Conservation (phyloP, 92 coral and sea anemone species). For the Nematostella vectensis region DNA sequence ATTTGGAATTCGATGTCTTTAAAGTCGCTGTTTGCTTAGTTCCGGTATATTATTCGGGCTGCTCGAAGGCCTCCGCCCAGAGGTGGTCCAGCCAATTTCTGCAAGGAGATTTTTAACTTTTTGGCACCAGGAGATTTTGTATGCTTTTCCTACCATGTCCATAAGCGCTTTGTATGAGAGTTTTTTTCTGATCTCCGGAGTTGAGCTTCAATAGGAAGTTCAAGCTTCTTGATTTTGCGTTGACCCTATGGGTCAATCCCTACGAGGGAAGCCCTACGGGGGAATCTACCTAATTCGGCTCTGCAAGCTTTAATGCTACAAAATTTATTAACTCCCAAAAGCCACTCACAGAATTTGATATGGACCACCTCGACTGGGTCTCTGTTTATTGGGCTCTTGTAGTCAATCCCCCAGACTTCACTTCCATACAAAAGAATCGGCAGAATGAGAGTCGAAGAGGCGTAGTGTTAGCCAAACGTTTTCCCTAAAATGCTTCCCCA, state of each 20-base stretch:
- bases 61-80: background rate
- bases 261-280: too few species aligned
- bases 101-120: background rate
- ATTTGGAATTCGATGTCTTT: background rate
- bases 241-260: too few species aligned
- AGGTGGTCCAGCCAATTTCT: background rate
- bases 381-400: conserved; percentile 5
- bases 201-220: background rate
- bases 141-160: background rate
- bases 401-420: conserved; percentile 40
- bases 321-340: conserved; percentile 1
- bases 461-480: background rate
- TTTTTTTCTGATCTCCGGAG: background rate
- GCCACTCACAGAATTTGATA: conserved; percentile 16
- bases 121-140: background rate
- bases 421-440: conserved; percentile 38
- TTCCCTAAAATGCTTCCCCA: background rate
- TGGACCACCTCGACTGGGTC: conserved; percentile 30
- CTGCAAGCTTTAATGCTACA: background rate
- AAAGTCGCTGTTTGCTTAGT: background rate
- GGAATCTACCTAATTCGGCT: background rate
- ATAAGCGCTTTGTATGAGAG: background rate
- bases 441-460: conserved; percentile 7
- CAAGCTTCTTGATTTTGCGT: background rate
- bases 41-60: background rate